Evolutionary conservation across 2,888 invertebrate species (phyloP).

Genomic region (Pammene aurita): DNA sequence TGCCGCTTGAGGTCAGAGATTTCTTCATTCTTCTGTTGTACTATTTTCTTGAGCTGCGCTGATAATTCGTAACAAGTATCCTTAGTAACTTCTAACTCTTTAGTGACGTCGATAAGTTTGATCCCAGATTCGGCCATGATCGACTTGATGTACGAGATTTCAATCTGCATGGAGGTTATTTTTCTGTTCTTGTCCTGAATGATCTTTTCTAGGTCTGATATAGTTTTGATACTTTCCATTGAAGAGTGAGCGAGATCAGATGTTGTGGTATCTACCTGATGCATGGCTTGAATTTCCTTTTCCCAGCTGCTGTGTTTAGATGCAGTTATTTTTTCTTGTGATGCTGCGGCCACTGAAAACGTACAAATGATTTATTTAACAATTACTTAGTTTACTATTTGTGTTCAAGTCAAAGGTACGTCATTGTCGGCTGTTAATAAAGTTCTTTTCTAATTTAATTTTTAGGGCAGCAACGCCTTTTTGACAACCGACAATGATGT

Average conservation of each 20-base stretch:
- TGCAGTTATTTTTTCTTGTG: constrained; percentile 56
- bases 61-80: constrained; percentile 73
- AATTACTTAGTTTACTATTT: neutral
- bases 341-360: constrained; percentile 58
- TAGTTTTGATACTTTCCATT: constrained; percentile 70
- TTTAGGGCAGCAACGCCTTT: too few relatives aligned
- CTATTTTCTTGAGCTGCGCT: constrained; percentile 71
- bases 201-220: constrained; percentile 74
- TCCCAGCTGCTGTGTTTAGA: constrained; percentile 55
- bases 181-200: constrained; percentile 73
- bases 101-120: constrained; percentile 68
- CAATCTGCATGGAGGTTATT: constrained; percentile 70
- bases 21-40: constrained; percentile 75
- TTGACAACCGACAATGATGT: too few relatives aligned
- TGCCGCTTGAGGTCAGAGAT: constrained; percentile 73
- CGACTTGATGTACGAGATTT: constrained; percentile 68
- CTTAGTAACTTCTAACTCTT: constrained; percentile 67
- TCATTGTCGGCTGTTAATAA: too few relatives aligned
- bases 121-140: constrained; percentile 74
- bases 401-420: too few relatives aligned
- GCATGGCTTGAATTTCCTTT: constrained; percentile 54
- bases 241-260: constrained; percentile 70
- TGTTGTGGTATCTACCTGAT: constrained; percentile 73
- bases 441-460: too few relatives aligned
- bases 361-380: neutral